Base-by-base conservation (phyloP, 1,140 invertebrate genomes). In the Cydia splendana region DNA sequence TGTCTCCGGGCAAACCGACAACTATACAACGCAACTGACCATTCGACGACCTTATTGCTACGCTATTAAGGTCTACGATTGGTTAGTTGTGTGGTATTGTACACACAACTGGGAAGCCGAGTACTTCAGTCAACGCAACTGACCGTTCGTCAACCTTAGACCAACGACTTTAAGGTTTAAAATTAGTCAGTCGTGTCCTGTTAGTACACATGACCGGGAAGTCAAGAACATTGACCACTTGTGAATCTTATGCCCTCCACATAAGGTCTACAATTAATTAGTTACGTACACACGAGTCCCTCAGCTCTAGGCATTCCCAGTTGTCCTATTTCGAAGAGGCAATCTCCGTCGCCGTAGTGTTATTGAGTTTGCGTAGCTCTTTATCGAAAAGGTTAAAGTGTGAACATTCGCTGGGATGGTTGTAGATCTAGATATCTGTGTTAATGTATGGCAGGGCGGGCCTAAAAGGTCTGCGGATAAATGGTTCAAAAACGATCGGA, bases 361-460 rank as follows among this genome's bases (percentile, higher is more conserved):
- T 71, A 71, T 71, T 38, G 67, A 71, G 67, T 71, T 71, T 42
- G 15, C 30, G 7, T n/a, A 15, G 24, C 67, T 71, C 34, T 38
- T 71, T 71, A 71, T 71, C 15, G 67, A 4, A 30, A 71, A 71
- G 67, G 67, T 71, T 71, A 42, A 34, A 69, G 67, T 71, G 34
- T 42, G 30, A 71, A 20, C 34, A 42, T 71, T 71, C 12, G 30
- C 15, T 42, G 30, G 9, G n/a, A 34, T 13, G 28, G 34, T 65
- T 34, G 65, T 9, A 48, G 45, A 45, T 45, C 9, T 13, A 13
- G 13, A 45, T 15, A 15, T 48, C 12, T 48, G 9, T 42, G 15
- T 48, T 15, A 48, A 48, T 48, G 45, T 13, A 48, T 48, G 13
- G 4, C 13, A 48, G 45, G 13, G 1, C 13, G 45, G 45, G 45